Base-by-base conservation (phyloP, 2,888 invertebrate species). In the Leptopterna dolabrata region DNA sequence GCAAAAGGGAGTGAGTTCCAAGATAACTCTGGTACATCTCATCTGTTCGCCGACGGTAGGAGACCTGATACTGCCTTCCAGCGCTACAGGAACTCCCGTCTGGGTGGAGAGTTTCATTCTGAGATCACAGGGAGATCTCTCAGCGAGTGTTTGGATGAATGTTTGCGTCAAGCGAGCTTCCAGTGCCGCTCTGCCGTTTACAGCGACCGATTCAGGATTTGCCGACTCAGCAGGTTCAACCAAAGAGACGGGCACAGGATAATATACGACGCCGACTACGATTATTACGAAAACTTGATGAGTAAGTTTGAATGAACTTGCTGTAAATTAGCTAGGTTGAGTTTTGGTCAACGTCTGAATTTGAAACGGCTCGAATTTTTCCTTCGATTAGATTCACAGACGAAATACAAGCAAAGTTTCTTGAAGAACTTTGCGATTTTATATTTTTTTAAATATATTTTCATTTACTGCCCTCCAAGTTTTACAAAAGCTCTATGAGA, bases 211-310 rank as follows among this genome's bases (percentile, higher is more conserved):
- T 96, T 95, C 91, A 94, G 96, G 90, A 96, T 96, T 76, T 97
- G 97, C 91, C 94, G 97, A 51, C 93, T 97, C 89, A 96, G 96
- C 91, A 94, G 96, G 91, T 97, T 95, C 92, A 97, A 96, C 92
- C 96, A 97, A 92, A 94, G 96, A 91, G 96, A 97, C 91, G 96
- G 97, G 71, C 96, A 97, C 94, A 93, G 97, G 88, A 95, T 97
- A 86, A 95, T 97, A 89, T 97, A 97, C 91, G 97, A 97, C 92
- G 96, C 96, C 1, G 97, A 97, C 92, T 97, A 96, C 92, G 97
- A 97, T 92, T 97, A 97, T 92, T 97, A 97, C 91, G 97, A 97
- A 92, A 97, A 97, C 92, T 93, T 97, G 83, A 97, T 97, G 96
- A 95, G 97, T 97, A 93, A 95, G 96, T 94, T 71, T 0, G n/a